phyloP scores from a whole-genome alignment of 1,140 invertebrate genomes.

The Megalonaias nervosa region DNA sequence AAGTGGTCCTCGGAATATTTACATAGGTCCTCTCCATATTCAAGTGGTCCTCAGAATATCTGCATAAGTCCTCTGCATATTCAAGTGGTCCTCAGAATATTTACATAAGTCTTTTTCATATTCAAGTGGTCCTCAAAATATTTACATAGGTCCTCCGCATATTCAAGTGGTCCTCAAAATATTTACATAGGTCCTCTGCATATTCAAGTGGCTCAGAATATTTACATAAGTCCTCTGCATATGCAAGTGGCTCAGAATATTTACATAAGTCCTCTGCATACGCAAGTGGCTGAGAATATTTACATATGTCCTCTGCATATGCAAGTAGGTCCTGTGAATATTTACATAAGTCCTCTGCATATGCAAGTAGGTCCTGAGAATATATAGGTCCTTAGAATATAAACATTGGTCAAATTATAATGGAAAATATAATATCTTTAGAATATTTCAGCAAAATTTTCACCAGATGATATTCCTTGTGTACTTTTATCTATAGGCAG shows the following conservation, averaged over 20 bases:
- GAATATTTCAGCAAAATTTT: too few relatives aligned
- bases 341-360: background rate
- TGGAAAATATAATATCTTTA: too few relatives aligned
- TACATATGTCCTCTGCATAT: background rate
- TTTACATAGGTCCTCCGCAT: background rate
- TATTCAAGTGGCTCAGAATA: background rate
- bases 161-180: constrained; percentile 10
- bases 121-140: constrained; percentile 14
- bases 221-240: background rate
- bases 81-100: too few relatives aligned
- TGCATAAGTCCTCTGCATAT: background rate
- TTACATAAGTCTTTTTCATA: constrained; percentile 16
- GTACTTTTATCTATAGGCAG: too few relatives aligned
- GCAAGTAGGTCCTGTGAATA: background rate
- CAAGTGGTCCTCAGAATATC: background rate
- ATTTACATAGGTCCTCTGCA: background rate
- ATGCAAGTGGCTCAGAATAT: background rate
- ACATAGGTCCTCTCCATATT: background rate
- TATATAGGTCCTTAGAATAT: too few relatives aligned
- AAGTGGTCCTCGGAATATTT: background rate
- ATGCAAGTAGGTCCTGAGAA: too few relatives aligned
- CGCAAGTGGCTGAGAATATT: too few relatives aligned
- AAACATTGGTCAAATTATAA: background rate
- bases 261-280: background rate
- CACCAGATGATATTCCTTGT: too few relatives aligned